Percentiles rank a stretch among this genome's conserved stretches.
These are phyloP conservation scores for Leptonema lineaticorne DNA, from an alignment of 1,140 invertebrate species.

Conservation along the genomic window DNA sequence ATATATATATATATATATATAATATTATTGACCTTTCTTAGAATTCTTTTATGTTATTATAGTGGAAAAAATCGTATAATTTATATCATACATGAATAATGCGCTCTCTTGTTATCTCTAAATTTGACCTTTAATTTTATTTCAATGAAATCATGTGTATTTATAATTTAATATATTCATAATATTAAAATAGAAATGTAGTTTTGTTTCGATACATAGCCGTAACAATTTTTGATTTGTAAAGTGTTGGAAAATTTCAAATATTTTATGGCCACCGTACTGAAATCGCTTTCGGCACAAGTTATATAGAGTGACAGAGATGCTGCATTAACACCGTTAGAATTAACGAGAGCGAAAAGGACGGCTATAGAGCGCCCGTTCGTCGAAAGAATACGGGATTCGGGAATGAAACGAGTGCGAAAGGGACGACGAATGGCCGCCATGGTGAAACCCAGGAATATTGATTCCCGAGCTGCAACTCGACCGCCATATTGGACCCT, in stretches of 20 bases:
- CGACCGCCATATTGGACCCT: conserved; percentile 25
- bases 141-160: too few relatives aligned
- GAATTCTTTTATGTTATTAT: too few relatives aligned
- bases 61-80: too few relatives aligned
- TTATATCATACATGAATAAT: too few relatives aligned
- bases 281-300: background rate
- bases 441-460: conserved; percentile 25
- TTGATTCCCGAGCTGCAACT: conserved; percentile 22
- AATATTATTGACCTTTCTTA: too few relatives aligned
- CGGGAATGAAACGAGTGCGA: conserved; percentile 10
- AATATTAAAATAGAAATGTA: too few relatives aligned
- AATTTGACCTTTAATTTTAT: too few relatives aligned
- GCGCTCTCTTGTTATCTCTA: too few relatives aligned
- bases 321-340: background rate
- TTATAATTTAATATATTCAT: too few relatives aligned
- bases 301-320: background rate
- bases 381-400: conserved; percentile 1
- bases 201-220: too few relatives aligned
- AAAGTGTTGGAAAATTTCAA: background rate
- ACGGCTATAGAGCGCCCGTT: conserved; percentile 5
- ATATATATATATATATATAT: too few relatives aligned
- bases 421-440: background rate
- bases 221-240: background rate
- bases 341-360: background rate
- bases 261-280: background rate